phyloP scores from a whole-genome alignment of 2,113 vertebrate species.

The Lophotis ruficrista region DNA sequence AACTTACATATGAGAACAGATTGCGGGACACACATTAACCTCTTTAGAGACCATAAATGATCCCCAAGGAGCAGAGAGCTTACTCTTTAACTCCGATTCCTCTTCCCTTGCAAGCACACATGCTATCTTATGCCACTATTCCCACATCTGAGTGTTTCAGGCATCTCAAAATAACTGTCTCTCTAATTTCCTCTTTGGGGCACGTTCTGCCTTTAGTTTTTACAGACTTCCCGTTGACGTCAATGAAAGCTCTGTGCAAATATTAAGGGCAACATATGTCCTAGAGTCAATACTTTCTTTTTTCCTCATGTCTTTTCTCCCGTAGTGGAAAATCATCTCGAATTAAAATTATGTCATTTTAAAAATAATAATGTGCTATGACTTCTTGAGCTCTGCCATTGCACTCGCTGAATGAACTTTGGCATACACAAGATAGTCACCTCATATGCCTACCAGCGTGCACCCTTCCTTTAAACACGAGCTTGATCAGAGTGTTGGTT shows the following conservation, averaged over 20 bases:
- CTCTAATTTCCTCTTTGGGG: not conserved
- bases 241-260: not conserved
- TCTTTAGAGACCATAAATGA: slow-evolving; percentile 52
- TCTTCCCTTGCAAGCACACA: not conserved
- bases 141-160: not conserved
- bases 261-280: not conserved
- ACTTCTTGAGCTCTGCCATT: not conserved
- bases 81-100: not conserved
- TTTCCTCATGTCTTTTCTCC: not conserved
- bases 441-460: not conserved
- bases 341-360: not conserved
- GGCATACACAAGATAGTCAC: not conserved
- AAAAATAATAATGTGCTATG: not conserved
- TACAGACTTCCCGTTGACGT: not conserved
- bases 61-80: slow-evolving; percentile 17
- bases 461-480: not conserved
- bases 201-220: not conserved
- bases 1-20: slow-evolving; percentile 60
- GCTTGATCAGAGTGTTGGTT: not conserved
- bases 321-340: not conserved
- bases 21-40: slow-evolving; percentile 25
- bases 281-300: not conserved
- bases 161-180: not conserved
- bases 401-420: not conserved
- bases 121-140: not conserved